Base-by-base conservation (phyloP, 1,140 invertebrate species). In the fruit fly (Drosophila melanogaster) region DNA sequence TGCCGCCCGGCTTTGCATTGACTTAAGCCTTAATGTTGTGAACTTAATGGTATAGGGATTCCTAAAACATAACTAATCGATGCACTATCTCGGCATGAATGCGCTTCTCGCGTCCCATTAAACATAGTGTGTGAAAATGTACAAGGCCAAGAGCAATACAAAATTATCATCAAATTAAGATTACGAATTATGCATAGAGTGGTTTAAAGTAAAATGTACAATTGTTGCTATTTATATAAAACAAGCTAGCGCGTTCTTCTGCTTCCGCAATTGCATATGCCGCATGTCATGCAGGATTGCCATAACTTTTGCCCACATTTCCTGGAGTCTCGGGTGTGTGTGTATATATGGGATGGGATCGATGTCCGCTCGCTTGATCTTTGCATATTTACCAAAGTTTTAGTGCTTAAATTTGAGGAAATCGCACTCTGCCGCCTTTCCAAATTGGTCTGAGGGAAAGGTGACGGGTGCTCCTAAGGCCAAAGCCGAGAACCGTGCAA, bases 131-230 rank as follows among this genome's bases (percentile, higher is more conserved):
- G 60, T 81, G 79, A 86, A 89, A 86, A 86, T 86, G 84, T 86
- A 86, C 83, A 86, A 87, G 83, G 79, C 84, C 87, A 78, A 84
- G 67, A 85, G 77, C 77, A 86, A 84, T 84, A 84, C 81, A 85
- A 84, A 81, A 73, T 85, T 64, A 77, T 79, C 24, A 67, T 86
- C 74, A 79, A 86, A 85, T 70, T 81, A 85, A 73, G 74, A 87
- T 86, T 85, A 85, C 46, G 69, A 61, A 75, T 75, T 74, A 75
- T 62, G 49, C 62, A 57, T 80, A 80, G 44, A 26, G 64, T 79
- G 58, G 50, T 84, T 41, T 41, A 84, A 86, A 85, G 65, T 84
- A 87, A 83, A 87, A 89, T 86, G 79, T 86, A 86, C 83, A 86
- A 86, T 87, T 86, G 83, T 83, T 79, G 75, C 83, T 86, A 86